phyloP scores from a whole-genome alignment of 2,888 invertebrate species.

The Agonum fuliginosum region DNA sequence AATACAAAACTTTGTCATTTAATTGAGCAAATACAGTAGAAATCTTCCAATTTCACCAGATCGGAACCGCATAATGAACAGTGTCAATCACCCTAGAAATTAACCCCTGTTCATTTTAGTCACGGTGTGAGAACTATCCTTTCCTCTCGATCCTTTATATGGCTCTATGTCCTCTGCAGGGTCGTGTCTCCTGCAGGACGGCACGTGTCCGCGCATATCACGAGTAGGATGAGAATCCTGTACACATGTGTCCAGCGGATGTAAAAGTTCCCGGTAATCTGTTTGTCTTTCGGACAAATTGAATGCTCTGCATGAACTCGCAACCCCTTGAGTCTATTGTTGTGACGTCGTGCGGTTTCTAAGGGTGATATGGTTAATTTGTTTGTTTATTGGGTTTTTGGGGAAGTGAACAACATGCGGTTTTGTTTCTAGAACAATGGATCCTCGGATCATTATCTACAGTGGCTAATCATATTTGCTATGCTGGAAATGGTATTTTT shows the following conservation, averaged over 20 bases:
- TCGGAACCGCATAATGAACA: background rate
- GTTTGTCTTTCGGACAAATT: background rate
- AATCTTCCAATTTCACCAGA: background rate
- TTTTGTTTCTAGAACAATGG: too few relatives aligned
- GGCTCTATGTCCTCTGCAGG: background rate
- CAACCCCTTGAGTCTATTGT: background rate
- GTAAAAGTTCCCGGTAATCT: background rate
- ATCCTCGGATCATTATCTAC: too few relatives aligned
- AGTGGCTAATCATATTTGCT: too few relatives aligned
- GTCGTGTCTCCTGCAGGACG: background rate
- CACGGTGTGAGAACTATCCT: too few relatives aligned
- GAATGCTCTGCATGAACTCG: background rate
- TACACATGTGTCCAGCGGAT: background rate
- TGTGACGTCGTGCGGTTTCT: background rate
- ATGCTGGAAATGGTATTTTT: too few relatives aligned
- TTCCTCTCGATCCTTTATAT: too few relatives aligned
- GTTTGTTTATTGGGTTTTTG: too few relatives aligned
- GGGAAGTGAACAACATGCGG: too few relatives aligned
- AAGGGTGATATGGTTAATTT: too few relatives aligned
- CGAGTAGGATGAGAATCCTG: background rate
- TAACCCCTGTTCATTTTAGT: too few relatives aligned
- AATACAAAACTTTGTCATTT: too few relatives aligned
- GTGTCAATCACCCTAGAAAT: constrained; percentile 20
- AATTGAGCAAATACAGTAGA: constrained; percentile 1
- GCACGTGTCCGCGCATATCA: background rate